Conservation (phyloP, 2,888 invertebrate species). For the Metallyticus violacea region DNA sequence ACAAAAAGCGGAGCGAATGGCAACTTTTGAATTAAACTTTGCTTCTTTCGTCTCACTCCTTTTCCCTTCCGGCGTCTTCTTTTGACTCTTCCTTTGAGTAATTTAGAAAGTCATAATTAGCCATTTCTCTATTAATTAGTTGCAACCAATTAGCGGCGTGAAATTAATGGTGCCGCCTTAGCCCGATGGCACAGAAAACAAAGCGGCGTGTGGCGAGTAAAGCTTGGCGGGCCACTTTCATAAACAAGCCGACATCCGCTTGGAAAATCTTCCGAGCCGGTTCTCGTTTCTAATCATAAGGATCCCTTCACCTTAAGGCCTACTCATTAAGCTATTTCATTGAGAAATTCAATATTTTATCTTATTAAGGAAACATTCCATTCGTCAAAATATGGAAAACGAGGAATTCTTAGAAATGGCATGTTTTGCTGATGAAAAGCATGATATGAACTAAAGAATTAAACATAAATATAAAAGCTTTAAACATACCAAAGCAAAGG, state of each 20-base stretch:
- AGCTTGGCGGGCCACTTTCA: not conserved
- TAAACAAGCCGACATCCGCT: not conserved
- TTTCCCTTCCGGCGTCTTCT: not conserved
- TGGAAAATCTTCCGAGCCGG: not conserved
- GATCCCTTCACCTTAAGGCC: not conserved
- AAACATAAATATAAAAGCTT: no score
- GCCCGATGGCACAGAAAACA: conserved; percentile 2
- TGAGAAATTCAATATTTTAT: no score
- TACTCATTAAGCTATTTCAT: not conserved
- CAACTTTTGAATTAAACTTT: conserved; percentile 27
- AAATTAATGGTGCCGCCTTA: conserved; percentile 31
- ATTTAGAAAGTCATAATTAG: conserved; percentile 34
- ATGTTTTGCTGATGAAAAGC: not conserved
- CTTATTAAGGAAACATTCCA: not conserved
- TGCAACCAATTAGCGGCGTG: conserved; percentile 34
- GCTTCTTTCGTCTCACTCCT: conserved; percentile 2
- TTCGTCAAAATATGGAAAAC: not conserved
- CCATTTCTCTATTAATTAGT: conserved; percentile 34
- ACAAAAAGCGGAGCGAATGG: not conserved
- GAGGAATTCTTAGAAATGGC: no score
- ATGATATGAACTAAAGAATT: not conserved
- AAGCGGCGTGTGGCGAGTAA: not conserved
- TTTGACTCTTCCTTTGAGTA: conserved; percentile 28
- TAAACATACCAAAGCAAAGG: no score
- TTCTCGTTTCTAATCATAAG: not conserved